Base-by-base conservation (phyloP, 1,140 invertebrate genomes). In the Drepana arcuata region DNA sequence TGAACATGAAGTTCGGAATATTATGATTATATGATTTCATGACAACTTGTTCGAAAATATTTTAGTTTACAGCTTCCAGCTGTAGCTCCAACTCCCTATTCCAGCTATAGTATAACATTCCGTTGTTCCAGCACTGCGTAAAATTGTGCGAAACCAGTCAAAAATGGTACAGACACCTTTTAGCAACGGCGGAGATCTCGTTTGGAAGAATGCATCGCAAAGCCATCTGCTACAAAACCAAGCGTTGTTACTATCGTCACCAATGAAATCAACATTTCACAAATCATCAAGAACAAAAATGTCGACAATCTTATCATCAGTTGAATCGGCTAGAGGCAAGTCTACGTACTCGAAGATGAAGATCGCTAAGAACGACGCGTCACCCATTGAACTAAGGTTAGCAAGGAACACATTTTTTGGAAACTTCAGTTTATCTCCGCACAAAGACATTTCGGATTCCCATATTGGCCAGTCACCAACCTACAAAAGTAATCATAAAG, bases 151-250 rank as follows among this genome's bases (percentile, higher is more conserved):
- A 14, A 59, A 64, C 29, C 70, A 74, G 26, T 60, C 65, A 4
- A 79, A 79, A 58, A 79, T 79, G 74, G 57, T 79, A 4, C 68
- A 66, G 38, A 60, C 45, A 31, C 63, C 70, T 1, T 71, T 75
- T 31, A 68, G 61, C 41, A 63, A 68, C 1, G 51, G 11, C 7
- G 34, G 24, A 15, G 15, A 45, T 4, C 6, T 40, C 1, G 27
- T 15, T 24, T 58, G 48, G 48, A 53, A 21, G 15, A 67, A 56
- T 31, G 38, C 34, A 1, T 38, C 40, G 25, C 26, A n/a, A 12
- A 16, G 13, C 28, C 14, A 26, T 9, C 24, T 37, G 9, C 40
- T 29, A n/a, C n/a, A n/a, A n/a, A n/a, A n/a, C n/a, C n/a, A n/a
- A n/a, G n/a, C n/a, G n/a, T n/a, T n/a, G n/a, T n/a, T n/a, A n/a